Evolutionary conservation across 92 coral and sea anemone genomes (phyloP), one percentile per base, ranked within the genome.

Genomic region (Palythoa heliodiscus): DNA sequence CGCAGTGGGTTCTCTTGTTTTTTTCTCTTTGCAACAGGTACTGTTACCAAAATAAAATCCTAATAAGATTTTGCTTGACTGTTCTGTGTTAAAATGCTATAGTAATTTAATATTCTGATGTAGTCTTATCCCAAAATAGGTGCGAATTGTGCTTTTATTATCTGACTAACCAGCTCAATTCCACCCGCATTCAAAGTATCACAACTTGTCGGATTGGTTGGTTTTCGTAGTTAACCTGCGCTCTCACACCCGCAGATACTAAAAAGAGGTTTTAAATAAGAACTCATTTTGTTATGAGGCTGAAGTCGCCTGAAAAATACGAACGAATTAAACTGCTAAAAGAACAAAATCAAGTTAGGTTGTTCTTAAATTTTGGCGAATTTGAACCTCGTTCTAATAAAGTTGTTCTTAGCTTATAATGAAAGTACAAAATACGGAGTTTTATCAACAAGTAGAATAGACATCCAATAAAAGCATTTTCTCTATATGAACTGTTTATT

Each of bases 51-150:
- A 50, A 19, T 43, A 4, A 54, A 76, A 19, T 52, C 9, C 40
- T 38, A 8, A 55, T 29, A 64, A 76, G 69, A 37, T 24, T 79
- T 8, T 24, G 8, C 38, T 67, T 64, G 3, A 43, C n/a, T 20
- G n/a, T 69, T 43, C 73, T 40, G 64, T 23, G 73, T 79, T 17
- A 47, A 40, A 68, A 66, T 3, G 19, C 3, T 50, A 47, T 53
- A 43, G 43, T 53, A 67, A 80, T 80, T 24, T 66, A 80, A 66
- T 48, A 80, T 80, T 80, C 84, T 80, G 84, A 80, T 80, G 84
- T 80, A 24, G 84, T 23, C 39, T n/a, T 47, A 15, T 17, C 5
- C 13, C 52, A 43, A 66, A 25, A 25, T 64, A 39, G 55, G 47
- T 39, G 14, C 68, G 69, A 52, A 39, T 7, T 29, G 25, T 14